Evolutionary conservation across 2,113 vertebrate genomes (phyloP), one percentile per base, ranked within the genome.

Genomic region (Holacanthus passer): DNA sequence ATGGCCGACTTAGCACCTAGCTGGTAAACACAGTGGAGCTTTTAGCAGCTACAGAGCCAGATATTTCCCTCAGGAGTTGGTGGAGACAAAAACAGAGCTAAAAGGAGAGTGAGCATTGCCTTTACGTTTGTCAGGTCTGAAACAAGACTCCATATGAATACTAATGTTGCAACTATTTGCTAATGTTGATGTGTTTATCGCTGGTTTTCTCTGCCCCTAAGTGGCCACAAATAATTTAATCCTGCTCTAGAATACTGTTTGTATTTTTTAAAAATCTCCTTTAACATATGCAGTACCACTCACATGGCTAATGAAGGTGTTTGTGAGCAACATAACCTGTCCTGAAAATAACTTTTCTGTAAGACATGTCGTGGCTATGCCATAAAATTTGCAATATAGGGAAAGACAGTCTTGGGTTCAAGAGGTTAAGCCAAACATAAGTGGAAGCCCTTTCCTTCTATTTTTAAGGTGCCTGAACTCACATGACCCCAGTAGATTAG

Each of bases 381-480:
- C 31, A 0, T 47, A 52, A 66, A 24, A 29, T n/a, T 62, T 32
- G 6, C 43, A 37, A 43, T 48, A 73, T 55, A 85, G 39, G 43
- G 60, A 78, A 52, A 35, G 22, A 45, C n/a, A 60, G 14, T 31
- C n/a, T 5, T 17, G 16, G 20, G 59, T 78, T 77, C 16, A 71
- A 60, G 31, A 73, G 63, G 58, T 77, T 2, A 43, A 63, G 48
- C 0, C 2, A 56, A 48, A 70, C 27, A 63, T 3, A 52, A 50
- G 14, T 22, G 3, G 11, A 63, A 53, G 43, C 45, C 55, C 41
- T 20, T 9, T 35, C 24, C 8, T 47, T 65, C 22, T 70, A 2
- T 79, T 60, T 65, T 31, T 22, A 56, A 78, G 41, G 39, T 81
- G 59, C 22, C 20, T 2, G 43, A 31, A 79, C 73, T 87, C 81